Base-by-base conservation (phyloP, 2,888 invertebrate species). In the Tachina grossa region DNA sequence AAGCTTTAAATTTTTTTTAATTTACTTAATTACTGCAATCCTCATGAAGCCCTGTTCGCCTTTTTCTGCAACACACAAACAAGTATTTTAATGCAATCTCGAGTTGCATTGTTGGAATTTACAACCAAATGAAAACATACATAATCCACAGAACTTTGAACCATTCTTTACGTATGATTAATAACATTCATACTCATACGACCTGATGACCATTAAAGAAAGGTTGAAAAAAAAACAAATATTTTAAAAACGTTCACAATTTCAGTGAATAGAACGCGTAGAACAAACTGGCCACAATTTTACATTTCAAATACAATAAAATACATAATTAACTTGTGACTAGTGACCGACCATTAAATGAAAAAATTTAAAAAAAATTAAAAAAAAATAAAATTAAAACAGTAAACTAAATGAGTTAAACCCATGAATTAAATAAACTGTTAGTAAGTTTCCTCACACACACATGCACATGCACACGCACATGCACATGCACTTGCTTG, bases 401-500 rank as follows among this genome's bases (percentile, higher is more conserved):
- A 81, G 63, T 79, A 31, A 74, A 59, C 45, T 65, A 77, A 65
- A 72, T 66, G 77, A 65, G 57, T 83, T 72, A 45, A 83, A 83
- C 57, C 71, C 65, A 72, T 71, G 55, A 76, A 57, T 45, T 77
- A 45, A 77, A 83, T 77, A 45, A 77, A 83, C 71, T 57, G 49
- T 65, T 57, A 5, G 22, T 59, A 63, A 47, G 19, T 49, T n/a
- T 11, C 13, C 31, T 14, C 45, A 79, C 53, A 41, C 77, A 59
- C 55, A 45, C 51, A 16, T 19, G 59, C 31, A 9, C 41, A 41
- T 41, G 19, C 55, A 45, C 51, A 16, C 14, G 59, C 31, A 9
- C 41, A 41, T 41, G 19, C 63, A 71, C 2, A 14, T 13, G 14
- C 47, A 57, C n/a, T 19, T 63, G 63, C 3, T 19, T 13, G 14